Evolutionary conservation across 2,797 vertebrate genomes (phyloP).

Genomic region (Chaenodraco wilsoni): DNA sequence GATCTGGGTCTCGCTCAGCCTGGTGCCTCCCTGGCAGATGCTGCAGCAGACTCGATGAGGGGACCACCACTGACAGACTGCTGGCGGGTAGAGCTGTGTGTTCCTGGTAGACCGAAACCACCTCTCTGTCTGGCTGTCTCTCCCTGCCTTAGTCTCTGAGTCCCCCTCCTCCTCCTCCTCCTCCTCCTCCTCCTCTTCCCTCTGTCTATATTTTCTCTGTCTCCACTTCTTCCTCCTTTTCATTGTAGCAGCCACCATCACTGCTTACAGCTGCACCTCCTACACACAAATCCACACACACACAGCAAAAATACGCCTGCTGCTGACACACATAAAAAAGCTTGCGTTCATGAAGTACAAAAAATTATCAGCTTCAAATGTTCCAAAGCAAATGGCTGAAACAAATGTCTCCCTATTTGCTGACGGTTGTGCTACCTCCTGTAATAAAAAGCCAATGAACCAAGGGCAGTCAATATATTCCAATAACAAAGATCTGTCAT

Average conservation of each 20-base stretch:
- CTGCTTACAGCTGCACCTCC: conserved; percentile 60
- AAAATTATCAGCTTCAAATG: conserved; percentile 84
- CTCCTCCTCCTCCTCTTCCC: conserved; percentile 7
- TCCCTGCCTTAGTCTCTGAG: conserved; percentile 38
- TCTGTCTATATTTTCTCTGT: conserved; percentile 39
- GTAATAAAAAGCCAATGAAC: conserved; percentile 95
- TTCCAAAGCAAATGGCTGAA: conserved; percentile 84
- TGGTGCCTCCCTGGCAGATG: conserved; percentile 88
- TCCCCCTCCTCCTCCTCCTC: conserved; percentile 45
- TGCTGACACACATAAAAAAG: conserved; percentile 71
- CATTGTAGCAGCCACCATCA: conserved; percentile 48
- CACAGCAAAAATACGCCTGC: conserved; percentile 16
- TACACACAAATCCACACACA: conserved; percentile 53
- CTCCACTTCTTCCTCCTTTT: conserved; percentile 57
- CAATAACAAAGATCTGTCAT: conserved; percentile 85
- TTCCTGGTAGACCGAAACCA: conserved; percentile 76
- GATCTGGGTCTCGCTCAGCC: conserved; percentile 73
- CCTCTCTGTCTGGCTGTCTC: conserved; percentile 72
- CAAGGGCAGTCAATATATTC: conserved; percentile 88
- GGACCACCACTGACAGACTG: conserved; percentile 83
- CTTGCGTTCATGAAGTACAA: conserved; percentile 51
- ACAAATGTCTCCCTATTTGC: conserved; percentile 84
- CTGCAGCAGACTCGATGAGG: conserved; percentile 86
- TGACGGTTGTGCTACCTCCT: conserved; percentile 87
- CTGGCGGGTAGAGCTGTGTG: conserved; percentile 74